Evolutionary conservation across 2,113 vertebrate species (phyloP), one percentile per base, ranked within the genome.

Genomic region (Podarcis raffonei): DNA sequence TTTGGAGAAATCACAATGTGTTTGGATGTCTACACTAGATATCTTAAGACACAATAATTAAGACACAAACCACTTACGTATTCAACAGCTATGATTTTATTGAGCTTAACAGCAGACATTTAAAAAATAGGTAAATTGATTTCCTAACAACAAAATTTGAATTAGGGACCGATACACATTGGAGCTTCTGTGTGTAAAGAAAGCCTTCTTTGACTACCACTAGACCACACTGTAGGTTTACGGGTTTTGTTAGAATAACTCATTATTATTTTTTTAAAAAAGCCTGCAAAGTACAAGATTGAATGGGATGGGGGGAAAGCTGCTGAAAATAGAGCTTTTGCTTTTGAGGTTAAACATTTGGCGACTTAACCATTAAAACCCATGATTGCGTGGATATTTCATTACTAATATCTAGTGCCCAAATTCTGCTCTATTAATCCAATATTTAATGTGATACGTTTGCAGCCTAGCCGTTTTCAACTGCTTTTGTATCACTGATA

Each of bases 1-100:
- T n/a, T 71, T 30, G 30, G 1, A 65, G 27, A n/a, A 71, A 68
- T 53, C 37, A 22, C 30, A 71, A 25, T 1, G 13, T 35, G 23
- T 32, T 65, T 77, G 75, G 23, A n/a, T 62, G 37, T 84, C 53
- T 39, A 8, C 12, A 18, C 15, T 16, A 32, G 5, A 6, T 48
- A 16, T 39, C 74, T 42, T 83, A 87, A 27, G 80, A 18, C 2
- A 25, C 48, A 6, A 65, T 65, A 83, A 81, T 85, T 87, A 87
- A 91, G 0, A 92, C 59, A 27, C 0, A 30, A 84, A 37, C 5
- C 32, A 2, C 68, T 85, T 69, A 25, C 68, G 81, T 48, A 76
- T 76, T 90, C 88, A 88, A 88, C 65, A 88, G 90, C 92, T 94
- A 95, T 1, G 81, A 69, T 93, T 96, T 95, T 95, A 96, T 95